Evolutionary conservation across 2,888 invertebrate species (phyloP).

Genomic region (Ornithoptera priamus): DNA sequence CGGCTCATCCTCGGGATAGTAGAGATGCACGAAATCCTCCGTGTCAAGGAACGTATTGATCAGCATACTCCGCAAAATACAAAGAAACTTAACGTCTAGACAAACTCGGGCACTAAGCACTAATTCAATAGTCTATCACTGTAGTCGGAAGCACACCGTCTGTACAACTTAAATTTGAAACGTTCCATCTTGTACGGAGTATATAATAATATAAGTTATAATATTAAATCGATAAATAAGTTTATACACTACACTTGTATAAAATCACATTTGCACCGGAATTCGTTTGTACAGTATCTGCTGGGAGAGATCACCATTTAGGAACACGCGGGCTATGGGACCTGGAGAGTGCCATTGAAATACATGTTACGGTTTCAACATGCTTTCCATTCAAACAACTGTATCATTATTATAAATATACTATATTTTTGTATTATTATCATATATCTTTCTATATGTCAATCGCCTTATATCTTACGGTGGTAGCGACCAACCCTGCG

Average conservation of each 20-base stretch:
- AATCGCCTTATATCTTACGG: too few species aligned
- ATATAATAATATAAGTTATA: conserved; percentile 42
- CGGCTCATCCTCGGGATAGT: conserved; percentile 75
- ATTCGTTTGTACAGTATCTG: conserved; percentile 54
- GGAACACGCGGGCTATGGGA: not conserved
- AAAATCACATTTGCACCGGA: conserved; percentile 68
- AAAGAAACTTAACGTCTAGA: conserved; percentile 64
- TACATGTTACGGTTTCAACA: not conserved
- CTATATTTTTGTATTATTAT: too few species aligned
- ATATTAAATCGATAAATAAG: conserved; percentile 53
- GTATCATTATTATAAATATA: too few species aligned
- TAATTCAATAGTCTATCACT: conserved; percentile 32
- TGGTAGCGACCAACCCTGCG: too few species aligned
- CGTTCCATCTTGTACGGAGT: conserved; percentile 57
- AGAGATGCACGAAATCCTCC: conserved; percentile 78
- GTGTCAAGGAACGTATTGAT: conserved; percentile 78
- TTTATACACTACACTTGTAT: conserved; percentile 63
- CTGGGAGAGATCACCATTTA: conserved; percentile 37
- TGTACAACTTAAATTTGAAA: conserved; percentile 54
- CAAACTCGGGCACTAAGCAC: conserved; percentile 46
- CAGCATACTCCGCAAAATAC: conserved; percentile 71
- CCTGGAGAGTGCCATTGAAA: not conserved
- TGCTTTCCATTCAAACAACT: not conserved
- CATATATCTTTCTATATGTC: too few species aligned
- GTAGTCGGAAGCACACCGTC: conserved; percentile 64